A percentile compares a stretch with the other conserved stretches of the same genome.
Conservation (phyloP, 1,140 invertebrate genomes). For the Solenopsis fugax region DNA sequence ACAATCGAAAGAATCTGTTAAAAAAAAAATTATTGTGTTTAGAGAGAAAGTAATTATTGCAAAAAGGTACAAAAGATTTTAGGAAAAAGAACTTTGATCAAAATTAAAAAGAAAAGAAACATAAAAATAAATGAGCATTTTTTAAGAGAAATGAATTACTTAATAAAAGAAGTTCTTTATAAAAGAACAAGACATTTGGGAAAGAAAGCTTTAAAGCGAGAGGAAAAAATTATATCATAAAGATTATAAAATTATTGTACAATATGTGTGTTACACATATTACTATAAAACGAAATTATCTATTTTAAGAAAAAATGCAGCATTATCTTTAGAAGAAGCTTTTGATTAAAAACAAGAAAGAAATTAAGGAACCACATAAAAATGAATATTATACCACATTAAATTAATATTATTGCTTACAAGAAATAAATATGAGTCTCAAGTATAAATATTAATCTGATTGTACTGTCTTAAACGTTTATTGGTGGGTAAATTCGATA, state of each 20-base stretch:
- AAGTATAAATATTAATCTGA: not conserved
- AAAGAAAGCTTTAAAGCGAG: not conserved
- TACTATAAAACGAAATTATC: not conserved
- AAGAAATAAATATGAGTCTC: not conserved
- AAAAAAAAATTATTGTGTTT: not conserved
- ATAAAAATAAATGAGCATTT: not conserved
- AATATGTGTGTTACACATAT: too few relatives aligned
- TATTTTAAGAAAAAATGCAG: not conserved
- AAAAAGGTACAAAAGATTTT: not conserved
- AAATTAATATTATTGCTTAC: not conserved
- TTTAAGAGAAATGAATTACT: not conserved
- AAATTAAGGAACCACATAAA: not conserved
- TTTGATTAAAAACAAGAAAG: not conserved
- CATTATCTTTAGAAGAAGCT: not conserved
- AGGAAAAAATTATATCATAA: not conserved
- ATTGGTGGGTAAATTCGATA: slow-evolving; percentile 70
- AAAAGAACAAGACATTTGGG: not conserved
- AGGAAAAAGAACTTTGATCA: not conserved
- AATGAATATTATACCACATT: not conserved
- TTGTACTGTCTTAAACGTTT: slow-evolving; percentile 57
- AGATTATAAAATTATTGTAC: not conserved
- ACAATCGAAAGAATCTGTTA: slow-evolving; percentile 11
- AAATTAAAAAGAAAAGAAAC: not conserved
- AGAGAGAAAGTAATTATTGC: not conserved
- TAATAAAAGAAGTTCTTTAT: not conserved